These are phyloP conservation scores for Scrobipalpa atriplicella DNA, from an alignment of 2,888 invertebrate species.

Conservation along the genomic window DNA sequence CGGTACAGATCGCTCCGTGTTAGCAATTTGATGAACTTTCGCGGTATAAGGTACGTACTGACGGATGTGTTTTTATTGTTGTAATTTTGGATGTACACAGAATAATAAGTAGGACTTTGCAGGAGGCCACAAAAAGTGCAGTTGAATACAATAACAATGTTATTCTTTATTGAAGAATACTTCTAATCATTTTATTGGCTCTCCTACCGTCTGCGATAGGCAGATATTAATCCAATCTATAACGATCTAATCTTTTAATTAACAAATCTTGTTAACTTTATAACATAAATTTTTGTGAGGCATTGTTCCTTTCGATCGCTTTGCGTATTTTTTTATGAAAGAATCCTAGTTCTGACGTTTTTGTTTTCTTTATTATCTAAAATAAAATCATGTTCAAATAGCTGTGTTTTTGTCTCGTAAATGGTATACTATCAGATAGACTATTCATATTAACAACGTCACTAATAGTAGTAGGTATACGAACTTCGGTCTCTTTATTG, in stretches of 20 bases:
- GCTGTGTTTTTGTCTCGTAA: not conserved
- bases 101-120: not conserved
- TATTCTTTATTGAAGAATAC: not conserved
- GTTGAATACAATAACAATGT: not conserved
- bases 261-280: not conserved
- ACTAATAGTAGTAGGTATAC: no score
- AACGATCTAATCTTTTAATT: not conserved
- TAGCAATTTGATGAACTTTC: conserved; percentile 9
- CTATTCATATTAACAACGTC: not conserved
- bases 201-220: not conserved
- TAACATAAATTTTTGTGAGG: not conserved
- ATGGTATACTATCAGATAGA: not conserved
- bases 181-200: not conserved
- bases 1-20: conserved; percentile 10
- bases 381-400: no score
- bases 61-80: not conserved
- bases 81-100: no score
- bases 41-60: not conserved
- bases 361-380: no score
- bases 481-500: not conserved
- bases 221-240: not conserved
- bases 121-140: conserved; percentile 1
- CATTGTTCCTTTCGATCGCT: no score
- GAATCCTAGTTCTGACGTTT: no score
- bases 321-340: no score